A percentile compares a stretch with the other conserved stretches of the same genome.
phyloP scores from a whole-genome alignment of 2,888 invertebrate genomes.

The Trissoscelio sp. region DNA sequence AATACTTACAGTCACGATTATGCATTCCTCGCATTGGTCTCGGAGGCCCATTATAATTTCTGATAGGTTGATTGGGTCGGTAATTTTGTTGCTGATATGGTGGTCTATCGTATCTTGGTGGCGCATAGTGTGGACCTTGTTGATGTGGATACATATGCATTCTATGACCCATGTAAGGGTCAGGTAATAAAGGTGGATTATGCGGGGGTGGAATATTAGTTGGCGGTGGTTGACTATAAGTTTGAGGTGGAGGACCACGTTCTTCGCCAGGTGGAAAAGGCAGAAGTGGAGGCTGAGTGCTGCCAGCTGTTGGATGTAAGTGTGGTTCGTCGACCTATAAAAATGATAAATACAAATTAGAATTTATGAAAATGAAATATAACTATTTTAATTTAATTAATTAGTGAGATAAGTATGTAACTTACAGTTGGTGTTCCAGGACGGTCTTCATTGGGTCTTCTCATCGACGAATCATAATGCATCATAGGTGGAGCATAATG shows the following conservation, averaged over 20 bases:
- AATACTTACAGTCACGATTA: slow-evolving; percentile 76
- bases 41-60: slow-evolving; percentile 81
- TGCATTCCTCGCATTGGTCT: slow-evolving; percentile 82
- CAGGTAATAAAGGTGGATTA: slow-evolving; percentile 79
- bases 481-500: slow-evolving; percentile 79
- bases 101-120: slow-evolving; percentile 80
- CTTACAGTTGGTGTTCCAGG: slow-evolving; percentile 89
- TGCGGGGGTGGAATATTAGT: slow-evolving; percentile 78
- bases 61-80: slow-evolving; percentile 78
- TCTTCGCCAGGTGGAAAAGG: slow-evolving; percentile 82
- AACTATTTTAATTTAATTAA: too few relatives aligned
- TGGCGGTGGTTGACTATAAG: slow-evolving; percentile 76
- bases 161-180: slow-evolving; percentile 81
- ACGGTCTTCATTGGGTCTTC: slow-evolving; percentile 85
- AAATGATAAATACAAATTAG: too few relatives aligned
- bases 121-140: slow-evolving; percentile 77
- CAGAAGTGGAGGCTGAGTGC: slow-evolving; percentile 78
- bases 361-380: too few relatives aligned
- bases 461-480: slow-evolving; percentile 81
- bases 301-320: slow-evolving; percentile 76
- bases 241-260: slow-evolving; percentile 77
- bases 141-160: slow-evolving; percentile 81
- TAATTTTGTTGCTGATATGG: slow-evolving; percentile 80
- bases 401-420: slow-evolving; percentile 20
- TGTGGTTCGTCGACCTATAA: slow-evolving; percentile 81